These are phyloP conservation scores for Ephestia elutella DNA, from an alignment of 1,140 invertebrate genomes.

Conservation along the genomic window DNA sequence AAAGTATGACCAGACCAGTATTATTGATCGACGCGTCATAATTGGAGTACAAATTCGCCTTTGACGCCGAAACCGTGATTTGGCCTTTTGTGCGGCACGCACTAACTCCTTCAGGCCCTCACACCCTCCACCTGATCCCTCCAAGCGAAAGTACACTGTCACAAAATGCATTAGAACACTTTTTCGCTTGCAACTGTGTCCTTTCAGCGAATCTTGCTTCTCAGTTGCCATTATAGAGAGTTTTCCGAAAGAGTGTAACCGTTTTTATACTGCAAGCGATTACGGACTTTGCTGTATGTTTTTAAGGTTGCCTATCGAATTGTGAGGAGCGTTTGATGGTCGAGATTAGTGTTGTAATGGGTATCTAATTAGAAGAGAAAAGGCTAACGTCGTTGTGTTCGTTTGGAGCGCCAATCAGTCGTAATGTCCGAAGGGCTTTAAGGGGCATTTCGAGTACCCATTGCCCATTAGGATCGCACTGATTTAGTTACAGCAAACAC, in stretches of 20 bases:
- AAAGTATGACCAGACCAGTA: conserved; percentile 29
- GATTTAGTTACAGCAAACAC: conserved; percentile 57
- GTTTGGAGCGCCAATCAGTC: conserved; percentile 61
- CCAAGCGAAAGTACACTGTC: conserved; percentile 35
- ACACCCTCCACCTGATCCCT: conserved; percentile 31
- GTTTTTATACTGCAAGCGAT: conserved; percentile 6
- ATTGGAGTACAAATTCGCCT: conserved; percentile 73
- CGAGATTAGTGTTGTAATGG: conserved; percentile 66
- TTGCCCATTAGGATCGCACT: conserved; percentile 44
- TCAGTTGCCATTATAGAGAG: conserved; percentile 54
- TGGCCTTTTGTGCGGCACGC: conserved; percentile 70
- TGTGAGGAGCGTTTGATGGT: conserved; percentile 16
- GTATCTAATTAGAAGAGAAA: conserved; percentile 69
- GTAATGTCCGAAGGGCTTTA: conserved; percentile 51
- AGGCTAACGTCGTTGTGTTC: conserved; percentile 69
- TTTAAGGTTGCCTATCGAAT: conserved; percentile 31
- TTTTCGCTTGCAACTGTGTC: conserved; percentile 15
- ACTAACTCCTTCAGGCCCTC: conserved; percentile 65
- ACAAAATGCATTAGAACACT: conserved; percentile 20
- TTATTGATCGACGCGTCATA: conserved; percentile 66
- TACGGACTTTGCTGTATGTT: conserved; percentile 20
- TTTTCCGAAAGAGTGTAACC: conserved; percentile 34
- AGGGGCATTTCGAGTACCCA: conserved; percentile 33
- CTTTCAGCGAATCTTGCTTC: conserved; percentile 53
- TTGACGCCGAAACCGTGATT: conserved; percentile 67